Conservation (phyloP, 2,113 vertebrate genomes). For the Phylloscopus trochilus region DNA sequence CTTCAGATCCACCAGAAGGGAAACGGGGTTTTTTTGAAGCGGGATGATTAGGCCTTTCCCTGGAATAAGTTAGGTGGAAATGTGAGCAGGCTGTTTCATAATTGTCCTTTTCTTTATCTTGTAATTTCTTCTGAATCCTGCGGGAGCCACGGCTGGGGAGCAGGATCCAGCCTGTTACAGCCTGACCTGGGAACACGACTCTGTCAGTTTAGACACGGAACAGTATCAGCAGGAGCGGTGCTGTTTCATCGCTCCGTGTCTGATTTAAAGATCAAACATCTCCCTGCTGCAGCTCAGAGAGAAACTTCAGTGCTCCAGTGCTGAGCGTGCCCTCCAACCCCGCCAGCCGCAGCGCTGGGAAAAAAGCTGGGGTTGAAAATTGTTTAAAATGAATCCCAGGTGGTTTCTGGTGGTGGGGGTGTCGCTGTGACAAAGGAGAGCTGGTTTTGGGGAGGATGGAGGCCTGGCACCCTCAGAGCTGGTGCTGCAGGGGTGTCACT, state of each 20-base stretch:
- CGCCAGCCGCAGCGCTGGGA: fast-evolving
- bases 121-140: neutral
- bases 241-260: neutral
- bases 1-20: neutral
- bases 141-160: neutral
- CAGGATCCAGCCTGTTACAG: neutral
- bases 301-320: neutral
- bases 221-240: neutral
- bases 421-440: neutral
- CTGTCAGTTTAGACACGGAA: neutral
- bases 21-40: neutral
- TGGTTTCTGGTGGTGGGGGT: neutral
- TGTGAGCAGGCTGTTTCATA: slow-evolving; percentile 35
- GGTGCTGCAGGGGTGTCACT: neutral
- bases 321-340: neutral
- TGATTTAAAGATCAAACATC: neutral
- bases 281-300: neutral
- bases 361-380: neutral
- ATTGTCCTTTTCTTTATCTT: slow-evolving; percentile 51
- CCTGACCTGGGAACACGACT: neutral
- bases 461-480: neutral
- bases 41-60: neutral
- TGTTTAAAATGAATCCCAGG: neutral
- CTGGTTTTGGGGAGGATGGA: neutral
- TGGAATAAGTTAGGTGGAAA: slow-evolving; percentile 1